phyloP scores from a whole-genome alignment of 2,113 vertebrate genomes.

The Leptosomus discolor region DNA sequence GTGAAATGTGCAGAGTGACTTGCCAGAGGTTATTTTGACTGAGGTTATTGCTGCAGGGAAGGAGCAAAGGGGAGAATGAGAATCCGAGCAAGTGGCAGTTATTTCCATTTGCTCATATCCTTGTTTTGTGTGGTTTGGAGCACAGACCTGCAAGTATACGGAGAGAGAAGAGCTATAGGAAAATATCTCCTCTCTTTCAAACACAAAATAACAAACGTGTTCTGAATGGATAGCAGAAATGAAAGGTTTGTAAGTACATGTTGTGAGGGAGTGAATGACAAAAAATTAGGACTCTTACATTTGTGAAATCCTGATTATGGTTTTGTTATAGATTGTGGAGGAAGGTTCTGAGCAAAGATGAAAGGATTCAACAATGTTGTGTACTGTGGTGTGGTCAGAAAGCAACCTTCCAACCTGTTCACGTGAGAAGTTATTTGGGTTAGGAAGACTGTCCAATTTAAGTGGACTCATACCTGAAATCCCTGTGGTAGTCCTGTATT shows the following conservation, averaged over 20 bases:
- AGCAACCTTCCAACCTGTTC: not conserved
- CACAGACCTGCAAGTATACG: not conserved
- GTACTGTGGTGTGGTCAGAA: not conserved
- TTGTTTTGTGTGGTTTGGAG: not conserved
- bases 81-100: not conserved
- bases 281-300: not conserved
- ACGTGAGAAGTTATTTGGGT: not conserved
- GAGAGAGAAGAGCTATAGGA: not conserved
- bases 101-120: conserved; percentile 2
- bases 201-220: not conserved
- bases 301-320: not conserved
- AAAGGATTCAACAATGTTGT: not conserved
- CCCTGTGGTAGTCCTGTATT: not conserved
- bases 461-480: not conserved
- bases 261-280: not conserved
- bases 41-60: conserved; percentile 4
- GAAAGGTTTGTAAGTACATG: not conserved
- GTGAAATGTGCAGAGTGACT: not conserved
- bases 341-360: not conserved
- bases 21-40: not conserved
- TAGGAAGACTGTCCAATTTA: not conserved
- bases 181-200: not conserved
- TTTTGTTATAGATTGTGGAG: not conserved
- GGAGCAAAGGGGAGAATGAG: not conserved
- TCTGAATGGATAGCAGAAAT: not conserved